Conservation (phyloP, 2,888 invertebrate species). For the Cabera pusaria region DNA sequence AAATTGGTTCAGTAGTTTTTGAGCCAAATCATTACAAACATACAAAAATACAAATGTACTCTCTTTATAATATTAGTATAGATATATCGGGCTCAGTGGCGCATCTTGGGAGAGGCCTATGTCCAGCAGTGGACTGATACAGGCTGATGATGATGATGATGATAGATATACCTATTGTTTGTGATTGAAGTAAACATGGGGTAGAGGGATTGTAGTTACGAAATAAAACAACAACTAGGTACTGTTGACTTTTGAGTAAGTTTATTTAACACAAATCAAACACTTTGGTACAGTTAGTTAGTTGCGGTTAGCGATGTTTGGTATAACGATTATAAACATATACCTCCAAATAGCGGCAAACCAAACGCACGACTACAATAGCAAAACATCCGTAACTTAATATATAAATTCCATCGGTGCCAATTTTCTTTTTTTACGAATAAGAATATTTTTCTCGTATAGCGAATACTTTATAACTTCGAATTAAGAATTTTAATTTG, state of each 20-base stretch:
- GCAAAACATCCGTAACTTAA: constrained; percentile 56
- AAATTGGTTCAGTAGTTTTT: too few species aligned
- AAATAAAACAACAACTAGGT: constrained; percentile 61
- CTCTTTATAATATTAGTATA: too few species aligned
- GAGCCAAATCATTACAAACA: too few species aligned
- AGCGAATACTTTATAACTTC: constrained; percentile 44
- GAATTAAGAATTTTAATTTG: constrained; percentile 56
- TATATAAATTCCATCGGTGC: constrained; percentile 36
- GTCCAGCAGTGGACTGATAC: too few species aligned
- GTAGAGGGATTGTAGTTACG: constrained; percentile 2
- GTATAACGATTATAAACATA: constrained; percentile 51
- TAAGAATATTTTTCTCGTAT: constrained; percentile 31
- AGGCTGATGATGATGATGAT: too few species aligned
- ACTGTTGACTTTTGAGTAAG: constrained; percentile 77
- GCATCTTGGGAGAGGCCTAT: too few species aligned
- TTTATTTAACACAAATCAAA: constrained; percentile 84
- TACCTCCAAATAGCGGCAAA: constrained; percentile 61
- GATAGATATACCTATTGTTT: too few species aligned
- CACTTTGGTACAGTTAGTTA: constrained; percentile 83
- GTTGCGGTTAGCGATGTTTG: constrained; percentile 68
- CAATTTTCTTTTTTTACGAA: constrained; percentile 32
- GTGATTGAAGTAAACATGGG: constrained; percentile 1
- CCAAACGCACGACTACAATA: constrained; percentile 61
- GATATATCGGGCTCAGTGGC: too few species aligned
- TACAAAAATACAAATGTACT: too few species aligned